These are phyloP conservation scores for Potamarius usumacintae DNA, from an alignment of 2,113 vertebrate species.

Conservation along the genomic window DNA sequence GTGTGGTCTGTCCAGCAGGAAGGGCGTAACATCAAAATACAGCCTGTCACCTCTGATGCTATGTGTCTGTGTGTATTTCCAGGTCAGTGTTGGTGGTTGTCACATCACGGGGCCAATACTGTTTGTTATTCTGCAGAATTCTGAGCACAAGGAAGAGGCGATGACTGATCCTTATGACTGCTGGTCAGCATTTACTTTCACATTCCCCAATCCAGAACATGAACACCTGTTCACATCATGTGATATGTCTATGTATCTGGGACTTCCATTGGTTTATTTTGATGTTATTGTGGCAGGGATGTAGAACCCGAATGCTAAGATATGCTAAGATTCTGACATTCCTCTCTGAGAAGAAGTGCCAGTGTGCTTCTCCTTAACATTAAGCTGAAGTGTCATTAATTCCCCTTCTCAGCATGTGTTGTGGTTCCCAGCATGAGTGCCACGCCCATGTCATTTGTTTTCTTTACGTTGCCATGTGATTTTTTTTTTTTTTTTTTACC, in stretches of 20 bases:
- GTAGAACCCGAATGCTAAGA: neutral
- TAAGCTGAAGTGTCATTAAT: neutral
- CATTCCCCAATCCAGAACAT: neutral
- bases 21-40: conserved; percentile 47
- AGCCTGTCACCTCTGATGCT: conserved; percentile 46
- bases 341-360: neutral
- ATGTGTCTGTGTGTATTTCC: conserved; percentile 39
- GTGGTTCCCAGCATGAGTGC: neutral
- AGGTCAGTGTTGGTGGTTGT: conserved; percentile 48
- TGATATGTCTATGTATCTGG: neutral
- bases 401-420: neutral
- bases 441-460: neutral
- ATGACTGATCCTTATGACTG: conserved; percentile 48
- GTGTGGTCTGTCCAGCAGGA: conserved; percentile 65
- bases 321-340: neutral
- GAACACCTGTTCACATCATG: conserved; percentile 7
- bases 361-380: neutral
- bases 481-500: neutral
- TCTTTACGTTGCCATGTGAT: neutral
- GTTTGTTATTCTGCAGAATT: conserved; percentile 49
- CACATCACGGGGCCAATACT: conserved; percentile 42
- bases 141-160: conserved; percentile 19
- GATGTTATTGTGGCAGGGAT: conserved; percentile 12
- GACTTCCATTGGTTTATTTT: conserved; percentile 21
- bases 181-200: conserved; percentile 27